These are phyloP conservation scores for Sialis fuliginosa DNA, from an alignment of 2,888 invertebrate genomes.

Conservation along the genomic window DNA sequence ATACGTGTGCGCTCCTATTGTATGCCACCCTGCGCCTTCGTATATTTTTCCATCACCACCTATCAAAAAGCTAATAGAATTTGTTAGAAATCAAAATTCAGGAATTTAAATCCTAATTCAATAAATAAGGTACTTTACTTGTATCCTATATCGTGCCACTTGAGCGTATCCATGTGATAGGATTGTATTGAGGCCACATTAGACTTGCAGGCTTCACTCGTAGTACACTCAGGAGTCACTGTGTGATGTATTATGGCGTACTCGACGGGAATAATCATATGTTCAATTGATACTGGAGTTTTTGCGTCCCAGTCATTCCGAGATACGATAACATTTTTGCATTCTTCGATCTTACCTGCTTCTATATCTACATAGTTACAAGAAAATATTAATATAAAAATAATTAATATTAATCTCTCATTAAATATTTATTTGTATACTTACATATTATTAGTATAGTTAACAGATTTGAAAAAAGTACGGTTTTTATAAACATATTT, in stretches of 20 bases:
- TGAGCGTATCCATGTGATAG: constrained; percentile 29
- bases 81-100: background rate
- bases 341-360: too few species aligned
- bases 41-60: constrained; percentile 41
- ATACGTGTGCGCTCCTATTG: constrained; percentile 35
- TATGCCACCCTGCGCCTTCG: constrained; percentile 39
- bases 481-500: too few species aligned
- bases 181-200: constrained; percentile 27
- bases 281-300: constrained; percentile 28
- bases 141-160: constrained; percentile 37
- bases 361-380: too few species aligned
- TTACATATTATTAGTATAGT: too few species aligned
- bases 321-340: background rate
- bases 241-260: constrained; percentile 39
- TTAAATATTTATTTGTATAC: too few species aligned
- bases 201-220: constrained; percentile 24
- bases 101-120: background rate
- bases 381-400: too few species aligned
- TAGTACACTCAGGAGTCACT: constrained; percentile 28
- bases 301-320: constrained; percentile 40
- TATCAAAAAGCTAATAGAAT: constrained; percentile 31
- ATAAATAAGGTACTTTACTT: constrained; percentile 27
- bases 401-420: too few species aligned
- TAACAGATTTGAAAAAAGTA: too few species aligned
- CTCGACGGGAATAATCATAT: constrained; percentile 29